phyloP scores from a whole-genome alignment of 2,888 invertebrate genomes.

The Dicyrtoma fusca region DNA sequence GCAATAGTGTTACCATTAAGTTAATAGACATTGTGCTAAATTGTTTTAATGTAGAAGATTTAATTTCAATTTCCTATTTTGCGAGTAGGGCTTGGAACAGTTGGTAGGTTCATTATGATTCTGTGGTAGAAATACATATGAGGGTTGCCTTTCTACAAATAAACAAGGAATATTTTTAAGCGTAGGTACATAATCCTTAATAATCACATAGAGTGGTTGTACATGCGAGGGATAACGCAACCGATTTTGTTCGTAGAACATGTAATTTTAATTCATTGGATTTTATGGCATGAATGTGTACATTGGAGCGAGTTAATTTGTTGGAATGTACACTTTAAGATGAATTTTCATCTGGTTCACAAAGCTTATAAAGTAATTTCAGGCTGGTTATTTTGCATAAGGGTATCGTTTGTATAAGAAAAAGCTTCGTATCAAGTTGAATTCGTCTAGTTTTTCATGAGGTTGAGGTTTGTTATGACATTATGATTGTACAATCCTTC shows the following conservation, averaged over 20 bases:
- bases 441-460: too few species aligned
- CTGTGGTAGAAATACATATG: too few species aligned
- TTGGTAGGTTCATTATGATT: too few species aligned
- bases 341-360: slow-evolving; percentile 27
- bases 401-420: slow-evolving; percentile 20
- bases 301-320: slow-evolving; percentile 18
- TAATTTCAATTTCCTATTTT: too few species aligned
- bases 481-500: slow-evolving; percentile 19
- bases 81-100: too few species aligned
- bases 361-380: slow-evolving; percentile 25
- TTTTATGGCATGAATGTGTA: slow-evolving; percentile 15
- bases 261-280: slow-evolving; percentile 19
- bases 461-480: neutral
- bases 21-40: too few species aligned
- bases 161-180: neutral
- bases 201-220: too few species aligned
- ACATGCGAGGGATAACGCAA: too few species aligned
- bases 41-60: too few species aligned
- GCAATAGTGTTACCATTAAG: too few species aligned
- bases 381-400: slow-evolving; percentile 19
- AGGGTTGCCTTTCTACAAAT: neutral
- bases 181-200: too few species aligned
- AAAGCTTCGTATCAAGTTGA: neutral
- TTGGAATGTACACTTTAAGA: slow-evolving; percentile 13
- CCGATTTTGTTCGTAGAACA: neutral